Evolutionary conservation across 2,888 invertebrate species (phyloP), one percentile per base, ranked within the genome.

Genomic region (Latrodectus hesperus): DNA sequence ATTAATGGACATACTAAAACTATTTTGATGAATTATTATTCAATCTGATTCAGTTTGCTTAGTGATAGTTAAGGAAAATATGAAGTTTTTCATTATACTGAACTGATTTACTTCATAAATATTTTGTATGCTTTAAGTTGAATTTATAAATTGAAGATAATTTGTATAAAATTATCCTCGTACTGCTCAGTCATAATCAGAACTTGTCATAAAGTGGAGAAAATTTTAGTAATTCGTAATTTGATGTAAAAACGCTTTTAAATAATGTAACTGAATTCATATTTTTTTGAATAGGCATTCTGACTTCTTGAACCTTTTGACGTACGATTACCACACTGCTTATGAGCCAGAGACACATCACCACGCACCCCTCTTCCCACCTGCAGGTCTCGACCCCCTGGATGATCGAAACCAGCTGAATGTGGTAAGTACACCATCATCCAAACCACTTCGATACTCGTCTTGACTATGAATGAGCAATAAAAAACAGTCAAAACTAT

Each of bases 311-410:
- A 98, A 98, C 93, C 94, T 98, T 89, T 93, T 98, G 53, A 96
- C 96, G 6, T 98, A 98, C 92, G 98, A 98, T 92, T 98, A 97
- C 92, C 97, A 98, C 92, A 97, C 97, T 0, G 96, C 97, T 0
- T 96, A 96, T 92, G 97, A 98, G 91, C 96, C 97, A 0, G 95
- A 96, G 0, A 97, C 96, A 9, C 97, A 97, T 93, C 98, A 98
- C 92, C 98, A 98, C 93, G 95, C 97, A 0, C 97, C 98, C 0
- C 94, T 98, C 11, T 96, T 94, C 92, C 94, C 96, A 0, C 72
- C 80, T 11, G 71, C 70, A 3, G 75, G 75, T 12, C 70, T 83
- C 16, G 65, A 79, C 26, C 83, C 83, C 5, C 53, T 38, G 49
- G 88, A 88, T 52, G 73, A 87, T 11, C 67, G 72, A 11, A 87